Percentiles rank a stretch among this genome's conserved stretches.
phyloP scores from a whole-genome alignment of 2,888 invertebrate genomes.

The Heliconius aoede region DNA sequence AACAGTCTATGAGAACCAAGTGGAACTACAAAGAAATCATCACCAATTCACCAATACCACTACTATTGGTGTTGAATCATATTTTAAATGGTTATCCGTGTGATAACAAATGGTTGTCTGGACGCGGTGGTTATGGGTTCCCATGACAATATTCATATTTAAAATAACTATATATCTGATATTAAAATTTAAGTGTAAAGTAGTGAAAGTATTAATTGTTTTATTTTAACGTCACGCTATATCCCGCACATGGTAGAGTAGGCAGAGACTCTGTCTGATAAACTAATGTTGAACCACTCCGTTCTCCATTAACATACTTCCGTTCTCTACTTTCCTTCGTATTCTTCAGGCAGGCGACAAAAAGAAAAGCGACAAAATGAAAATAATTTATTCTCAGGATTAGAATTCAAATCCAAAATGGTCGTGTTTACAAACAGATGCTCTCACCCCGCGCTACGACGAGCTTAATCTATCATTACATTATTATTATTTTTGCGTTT shows the following conservation, averaged over 20 bases:
- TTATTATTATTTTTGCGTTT: neutral
- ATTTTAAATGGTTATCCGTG: neutral
- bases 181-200: too few relatives aligned
- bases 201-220: too few relatives aligned
- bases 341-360: neutral
- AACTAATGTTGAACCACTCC: neutral
- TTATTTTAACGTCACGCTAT: neutral
- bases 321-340: neutral
- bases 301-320: neutral
- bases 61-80: slow-evolving; percentile 12
- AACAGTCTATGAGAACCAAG: slow-evolving; percentile 55
- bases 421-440: too few relatives aligned
- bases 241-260: neutral
- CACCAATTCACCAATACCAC: slow-evolving; percentile 27
- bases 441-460: too few relatives aligned
- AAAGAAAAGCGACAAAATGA: too few relatives aligned
- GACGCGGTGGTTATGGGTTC: neutral
- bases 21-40: slow-evolving; percentile 39
- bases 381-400: too few relatives aligned
- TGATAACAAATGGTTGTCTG: too few relatives aligned
- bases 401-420: too few relatives aligned
- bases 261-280: neutral
- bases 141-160: neutral
- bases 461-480: too few relatives aligned
- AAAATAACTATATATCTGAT: too few relatives aligned